Conservation (phyloP, 2,888 invertebrate species). For the Plemyria rubiginata region DNA sequence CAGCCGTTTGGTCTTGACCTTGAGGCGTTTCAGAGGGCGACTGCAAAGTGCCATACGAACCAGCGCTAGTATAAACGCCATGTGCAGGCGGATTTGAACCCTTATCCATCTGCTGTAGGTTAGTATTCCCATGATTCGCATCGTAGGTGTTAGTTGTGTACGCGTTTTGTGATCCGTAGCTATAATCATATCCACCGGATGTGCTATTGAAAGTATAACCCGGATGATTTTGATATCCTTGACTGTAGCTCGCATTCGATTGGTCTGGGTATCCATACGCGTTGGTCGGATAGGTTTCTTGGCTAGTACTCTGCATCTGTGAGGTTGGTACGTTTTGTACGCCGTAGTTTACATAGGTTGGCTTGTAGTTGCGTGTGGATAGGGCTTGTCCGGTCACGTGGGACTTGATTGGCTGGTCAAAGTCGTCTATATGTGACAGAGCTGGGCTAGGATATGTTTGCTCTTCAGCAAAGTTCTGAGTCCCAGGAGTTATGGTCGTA, state of each 20-base stretch:
- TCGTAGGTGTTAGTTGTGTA: slow-evolving; percentile 54
- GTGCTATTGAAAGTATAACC: slow-evolving; percentile 85
- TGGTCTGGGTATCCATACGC: slow-evolving; percentile 54
- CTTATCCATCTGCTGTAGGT: slow-evolving; percentile 54
- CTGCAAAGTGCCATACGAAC: slow-evolving; percentile 72
- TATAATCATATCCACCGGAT: slow-evolving; percentile 86
- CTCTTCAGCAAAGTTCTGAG: slow-evolving; percentile 39
- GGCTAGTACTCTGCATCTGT: slow-evolving; percentile 36
- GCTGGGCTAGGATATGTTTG: slow-evolving; percentile 46
- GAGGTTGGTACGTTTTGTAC: slow-evolving; percentile 32
- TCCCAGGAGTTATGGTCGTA: slow-evolving; percentile 40
- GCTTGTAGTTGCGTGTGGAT: slow-evolving; percentile 48
- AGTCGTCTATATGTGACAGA: slow-evolving; percentile 63
- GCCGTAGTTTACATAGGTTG: slow-evolving; percentile 47
- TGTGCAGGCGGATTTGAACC: slow-evolving; percentile 61
- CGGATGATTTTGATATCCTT: slow-evolving; percentile 83
- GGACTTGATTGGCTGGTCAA: slow-evolving; percentile 76
- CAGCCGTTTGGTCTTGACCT: slow-evolving; percentile 45
- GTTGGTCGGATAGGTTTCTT: slow-evolving; percentile 51
- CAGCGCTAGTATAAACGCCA: slow-evolving; percentile 79
- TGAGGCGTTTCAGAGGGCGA: slow-evolving; percentile 74
- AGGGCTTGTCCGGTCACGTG: slow-evolving; percentile 75
- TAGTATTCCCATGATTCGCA: slow-evolving; percentile 51
- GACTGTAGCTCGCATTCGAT: slow-evolving; percentile 53
- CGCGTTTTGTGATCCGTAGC: slow-evolving; percentile 85